These are phyloP conservation scores for Anoura caudifer DNA, from an alignment of 2,113 vertebrate genomes.

Conservation along the genomic window DNA sequence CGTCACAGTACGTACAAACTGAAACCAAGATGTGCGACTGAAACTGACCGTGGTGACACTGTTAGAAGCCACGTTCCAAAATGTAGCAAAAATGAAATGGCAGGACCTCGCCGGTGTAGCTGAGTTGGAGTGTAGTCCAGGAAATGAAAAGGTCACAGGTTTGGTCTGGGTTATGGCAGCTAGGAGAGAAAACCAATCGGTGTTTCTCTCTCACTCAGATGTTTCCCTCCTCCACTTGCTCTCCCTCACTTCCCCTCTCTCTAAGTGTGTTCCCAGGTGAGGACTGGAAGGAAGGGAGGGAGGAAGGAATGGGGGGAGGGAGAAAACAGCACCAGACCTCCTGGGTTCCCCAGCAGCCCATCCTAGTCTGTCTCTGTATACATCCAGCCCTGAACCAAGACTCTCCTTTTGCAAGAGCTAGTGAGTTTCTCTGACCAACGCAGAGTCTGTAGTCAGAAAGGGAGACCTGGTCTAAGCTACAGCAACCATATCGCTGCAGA, in stretches of 20 bases:
- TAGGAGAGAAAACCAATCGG: too few species aligned
- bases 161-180: too few species aligned
- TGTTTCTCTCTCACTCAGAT: too few species aligned
- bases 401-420: background rate
- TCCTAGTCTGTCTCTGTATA: background rate
- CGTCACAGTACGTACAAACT: background rate
- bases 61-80: background rate
- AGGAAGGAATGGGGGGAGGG: background rate
- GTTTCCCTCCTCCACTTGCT: too few species aligned
- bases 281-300: too few species aligned
- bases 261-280: too few species aligned
- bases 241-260: too few species aligned
- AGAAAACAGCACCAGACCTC: background rate
- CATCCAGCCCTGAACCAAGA: background rate
- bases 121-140: too few species aligned
- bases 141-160: too few species aligned
- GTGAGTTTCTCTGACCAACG: background rate
- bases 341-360: background rate
- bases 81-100: background rate
- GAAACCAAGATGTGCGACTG: background rate
- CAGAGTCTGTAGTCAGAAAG: background rate
- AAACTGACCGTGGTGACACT: background rate
- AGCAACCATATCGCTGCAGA: background rate
- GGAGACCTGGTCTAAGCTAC: too few species aligned
- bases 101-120: too few species aligned